Evolutionary conservation across 2,113 vertebrate genomes (phyloP), one percentile per base, ranked within the genome.

Genomic region (Pseudolaguvia tuberculata): DNA sequence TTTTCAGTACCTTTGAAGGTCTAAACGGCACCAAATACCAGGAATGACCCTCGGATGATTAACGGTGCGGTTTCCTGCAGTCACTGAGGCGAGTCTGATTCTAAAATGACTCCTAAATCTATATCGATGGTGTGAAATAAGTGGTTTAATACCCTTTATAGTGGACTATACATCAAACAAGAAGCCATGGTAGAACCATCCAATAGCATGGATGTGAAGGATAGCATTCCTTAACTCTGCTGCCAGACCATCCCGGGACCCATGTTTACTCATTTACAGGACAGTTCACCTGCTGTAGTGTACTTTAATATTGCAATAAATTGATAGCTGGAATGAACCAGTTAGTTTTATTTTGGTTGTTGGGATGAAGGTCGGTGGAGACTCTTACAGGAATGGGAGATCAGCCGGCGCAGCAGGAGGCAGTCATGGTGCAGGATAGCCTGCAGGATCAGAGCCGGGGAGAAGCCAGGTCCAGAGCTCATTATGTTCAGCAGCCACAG

Each of bases 401-500:
- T 83, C 80, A 99, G 88, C 80, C 92, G 90, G 86, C 87, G 91
- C 78, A 91, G 88, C 83, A 99, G 85, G 80, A 94, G 88, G 82
- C 95, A 96, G 80, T 96, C 90, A 56, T 70, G 79, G 79, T 91
- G 80, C 45, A 99, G 89, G 57, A 97, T 82, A 11, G 91, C 91
- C 86, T 87, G 90, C 85, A 98, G 89, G 71, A 98, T 89, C 82
- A 98, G 89, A 85, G 89, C 91, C 84, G 92, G 91, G 87, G 92
- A 93, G 87, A 85, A 91, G 82, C 83, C 87, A 0, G 95, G 95
- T 87, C 95, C 95, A 87, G 94, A 94, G 87, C 93, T 90, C 78
- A 96, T 88, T 80, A 98, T 88, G 86, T 91, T 95, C 84, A 98
- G 88, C 58, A 92, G 93, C 89, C 92, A 93, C 76, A 88, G 79